Conservation (phyloP, 1,140 invertebrate species). For the Drosophila bifasciata region DNA sequence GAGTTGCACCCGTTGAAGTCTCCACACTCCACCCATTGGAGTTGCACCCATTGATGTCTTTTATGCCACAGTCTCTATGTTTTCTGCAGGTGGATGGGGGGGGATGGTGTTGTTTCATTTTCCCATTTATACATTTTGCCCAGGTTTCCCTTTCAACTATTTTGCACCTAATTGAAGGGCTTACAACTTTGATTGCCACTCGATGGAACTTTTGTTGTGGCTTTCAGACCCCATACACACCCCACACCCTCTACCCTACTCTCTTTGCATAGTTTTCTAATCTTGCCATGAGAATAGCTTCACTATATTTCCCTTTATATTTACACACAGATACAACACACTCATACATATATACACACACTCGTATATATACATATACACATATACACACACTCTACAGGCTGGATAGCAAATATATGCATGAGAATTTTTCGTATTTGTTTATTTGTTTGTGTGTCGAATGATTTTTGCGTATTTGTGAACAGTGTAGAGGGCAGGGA, state of each 20-base stretch:
- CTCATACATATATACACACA: conserved; percentile 9
- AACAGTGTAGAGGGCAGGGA: too few species aligned
- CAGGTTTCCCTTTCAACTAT: conserved; percentile 14
- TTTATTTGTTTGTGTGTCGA: conserved; percentile 17
- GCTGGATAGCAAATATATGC: conserved; percentile 54
- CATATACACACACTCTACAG: conserved; percentile 18
- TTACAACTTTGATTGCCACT: conserved; percentile 53
- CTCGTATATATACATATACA: conserved; percentile 8
- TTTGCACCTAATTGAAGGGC: conserved; percentile 54
- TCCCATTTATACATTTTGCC: conserved; percentile 7
- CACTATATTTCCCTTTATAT: conserved; percentile 1
- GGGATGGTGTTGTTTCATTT: too few species aligned
- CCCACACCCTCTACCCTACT: not conserved
- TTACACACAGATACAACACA: not conserved
- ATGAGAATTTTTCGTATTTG: conserved; percentile 63
- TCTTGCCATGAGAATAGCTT: conserved; percentile 15
- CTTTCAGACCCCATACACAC: conserved; percentile 1
- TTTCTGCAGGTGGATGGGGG: not conserved
- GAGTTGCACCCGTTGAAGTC: not conserved
- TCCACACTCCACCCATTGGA: too few species aligned
- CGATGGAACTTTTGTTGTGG: conserved; percentile 44
- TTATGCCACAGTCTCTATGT: not conserved
- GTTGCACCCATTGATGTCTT: not conserved
- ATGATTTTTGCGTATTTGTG: too few species aligned
- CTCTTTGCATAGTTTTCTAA: conserved; percentile 26